Evolutionary conservation across 2,113 vertebrate genomes (phyloP), one percentile per base, ranked within the genome.

Genomic region (Corapipo altera): DNA sequence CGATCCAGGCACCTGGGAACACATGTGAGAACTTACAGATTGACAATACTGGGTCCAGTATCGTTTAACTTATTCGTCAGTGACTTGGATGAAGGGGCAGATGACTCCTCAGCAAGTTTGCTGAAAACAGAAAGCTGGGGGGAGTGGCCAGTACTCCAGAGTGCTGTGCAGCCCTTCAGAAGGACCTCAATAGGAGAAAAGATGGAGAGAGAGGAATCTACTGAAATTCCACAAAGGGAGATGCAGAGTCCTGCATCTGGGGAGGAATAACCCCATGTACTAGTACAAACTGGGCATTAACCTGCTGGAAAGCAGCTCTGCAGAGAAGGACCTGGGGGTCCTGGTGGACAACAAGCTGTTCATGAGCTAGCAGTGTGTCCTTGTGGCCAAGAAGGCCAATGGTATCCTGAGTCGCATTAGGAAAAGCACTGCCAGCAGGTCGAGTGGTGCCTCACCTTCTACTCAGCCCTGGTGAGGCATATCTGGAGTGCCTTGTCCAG

Each of bases 181-280:
- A 5, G n/a, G 30, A 21, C 16, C 13, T 30, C 0, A 0, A 3
- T 28, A 62, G 48, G 11, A 18, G 9, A 15, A 37, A 18, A 37
- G 27, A 33, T 23, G 39, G 2, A 0, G 15, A 66, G 37, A 66
- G 26, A n/a, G 55, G 37, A 88, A 33, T 20, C 12, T 18, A 11
- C 44, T 80, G 43, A 57, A 73, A 59, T 35, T 57, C 35, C 57
- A 10, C 9, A 35, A 43, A 73, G 35, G 5, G 5, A 43, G 15
- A 5, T 17, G 26, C 35, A 65, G 58, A 6, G 16, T 80, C 21
- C 17, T 80, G 26, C 2, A 37, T 11, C 14, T 37, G 32, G 26
- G 11, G 35, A 66, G 9, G 27, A 37, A 13, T 3, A 73, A 19
- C 27, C 2, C 5, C n/a, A 27, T 0, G 22, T 22, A 58, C 5